Base-by-base conservation (phyloP, 2,113 vertebrate genomes). In the Odobenus rosmarus region DNA sequence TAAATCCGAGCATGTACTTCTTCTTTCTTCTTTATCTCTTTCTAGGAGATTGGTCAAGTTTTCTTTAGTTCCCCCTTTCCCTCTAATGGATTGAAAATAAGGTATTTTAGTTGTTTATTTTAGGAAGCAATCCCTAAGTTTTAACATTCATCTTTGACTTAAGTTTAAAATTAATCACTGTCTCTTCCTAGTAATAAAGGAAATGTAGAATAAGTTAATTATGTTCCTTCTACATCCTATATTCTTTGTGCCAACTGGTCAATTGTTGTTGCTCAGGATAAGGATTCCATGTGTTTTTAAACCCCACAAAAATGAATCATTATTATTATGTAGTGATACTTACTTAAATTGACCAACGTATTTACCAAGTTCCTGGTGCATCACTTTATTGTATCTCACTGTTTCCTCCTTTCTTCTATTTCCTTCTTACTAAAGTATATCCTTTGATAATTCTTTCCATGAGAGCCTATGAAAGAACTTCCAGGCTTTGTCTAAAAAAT, bases 131-230 rank as follows among this genome's bases (percentile, higher is more conserved):
- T 67, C 36, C 26, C 77, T 96, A 95, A 69, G 36, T 77, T 90
- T 81, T 85, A 93, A 67, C 21, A 49, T 84, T 33, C 21, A 84
- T 76, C 31, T 94, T 59, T 84, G 15, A 49, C 46, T 89, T 94
- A 90, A 90, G 61, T 94, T 96, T 93, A 89, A 83, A 92, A 80
- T 42, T 81, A 90, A 76, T 96, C 33, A 76, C n/a, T 64, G 0
- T 77, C 19, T 89, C 42, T 86, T 97, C 74, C 7, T 82, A 77
- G 18, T 85, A 85, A 94, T 79, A 79, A 3, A 82, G 46, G 39
- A 98, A 82, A 80, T 21, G 3, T 39, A 81, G 16, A 59, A 53
- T 81, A 80, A 74, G 67, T 97, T 88, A 90, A 74, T 61, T 61
- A 36, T 6, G 87, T 76, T 93, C 36, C 67, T 90, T 95, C 15